Evolutionary conservation across 2,888 invertebrate genomes (phyloP).

Genomic region (Polymixis flavicincta): DNA sequence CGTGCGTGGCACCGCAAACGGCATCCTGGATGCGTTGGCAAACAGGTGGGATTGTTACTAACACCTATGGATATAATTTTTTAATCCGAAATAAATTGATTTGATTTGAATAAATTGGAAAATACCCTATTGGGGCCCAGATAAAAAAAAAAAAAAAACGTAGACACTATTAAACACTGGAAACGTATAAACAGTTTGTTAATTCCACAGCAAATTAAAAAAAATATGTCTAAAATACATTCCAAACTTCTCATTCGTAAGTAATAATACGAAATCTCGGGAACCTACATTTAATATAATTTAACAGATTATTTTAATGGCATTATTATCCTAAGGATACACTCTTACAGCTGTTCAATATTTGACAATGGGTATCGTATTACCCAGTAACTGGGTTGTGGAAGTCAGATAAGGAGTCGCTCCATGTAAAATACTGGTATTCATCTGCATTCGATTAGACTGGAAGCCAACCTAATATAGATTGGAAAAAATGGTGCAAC

Average conservation of each 20-base stretch:
- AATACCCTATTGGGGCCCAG: too few relatives aligned
- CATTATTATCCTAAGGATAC: not conserved
- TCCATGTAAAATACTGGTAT: not conserved
- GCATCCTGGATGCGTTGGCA: too few relatives aligned
- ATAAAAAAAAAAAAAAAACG: too few relatives aligned
- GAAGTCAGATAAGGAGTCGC: not conserved
- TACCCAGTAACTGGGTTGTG: not conserved
- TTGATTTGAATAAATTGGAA: too few relatives aligned
- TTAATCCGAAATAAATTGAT: too few relatives aligned
- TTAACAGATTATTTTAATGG: not conserved
- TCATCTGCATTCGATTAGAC: not conserved
- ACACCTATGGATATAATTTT: too few relatives aligned
- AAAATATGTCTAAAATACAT: not conserved
- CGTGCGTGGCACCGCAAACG: too few relatives aligned
- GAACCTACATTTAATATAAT: not conserved
- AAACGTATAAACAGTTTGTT: not conserved
- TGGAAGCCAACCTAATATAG: not conserved
- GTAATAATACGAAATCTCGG: not conserved
- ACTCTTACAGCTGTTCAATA: too few relatives aligned
- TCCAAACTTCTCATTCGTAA: not conserved
- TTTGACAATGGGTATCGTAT: not conserved
- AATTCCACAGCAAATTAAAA: not conserved
- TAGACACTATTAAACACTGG: not conserved
- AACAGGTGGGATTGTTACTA: too few relatives aligned
- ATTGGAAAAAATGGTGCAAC: not conserved